phyloP scores from a whole-genome alignment of 2,797 vertebrate genomes.

The Chelon labrosus region DNA sequence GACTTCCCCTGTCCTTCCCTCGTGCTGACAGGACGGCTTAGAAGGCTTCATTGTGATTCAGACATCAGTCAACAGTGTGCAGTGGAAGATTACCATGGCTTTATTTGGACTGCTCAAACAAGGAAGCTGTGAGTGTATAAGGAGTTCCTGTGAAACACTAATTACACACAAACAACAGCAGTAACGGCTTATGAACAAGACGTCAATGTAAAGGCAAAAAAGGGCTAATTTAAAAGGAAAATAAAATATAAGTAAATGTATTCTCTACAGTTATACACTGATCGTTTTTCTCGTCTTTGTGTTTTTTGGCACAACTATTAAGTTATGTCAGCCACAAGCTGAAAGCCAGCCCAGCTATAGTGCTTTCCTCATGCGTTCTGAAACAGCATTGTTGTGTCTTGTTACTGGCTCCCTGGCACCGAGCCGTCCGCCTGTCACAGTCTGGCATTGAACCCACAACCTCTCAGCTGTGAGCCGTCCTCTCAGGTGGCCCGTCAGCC shows the following conservation, averaged over 20 bases:
- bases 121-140: constrained; percentile 30
- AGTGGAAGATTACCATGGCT: constrained; percentile 50
- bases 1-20: constrained; percentile 4
- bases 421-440: constrained; percentile 1
- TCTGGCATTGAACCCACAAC: constrained; percentile 27
- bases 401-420: background rate
- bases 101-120: constrained; percentile 59
- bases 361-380: too few relatives aligned
- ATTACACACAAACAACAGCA: constrained; percentile 24
- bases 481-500: constrained; percentile 10
- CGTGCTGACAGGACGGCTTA: constrained; percentile 58
- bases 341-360: too few relatives aligned
- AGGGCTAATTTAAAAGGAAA: too few relatives aligned
- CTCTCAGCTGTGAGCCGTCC: constrained; percentile 12
- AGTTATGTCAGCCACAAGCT: too few relatives aligned
- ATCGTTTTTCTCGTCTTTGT: too few relatives aligned
- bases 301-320: too few relatives aligned
- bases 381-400: too few relatives aligned
- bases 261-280: too few relatives aligned
- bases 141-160: constrained; percentile 28
- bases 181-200: constrained; percentile 2
- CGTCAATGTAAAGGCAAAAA: background rate
- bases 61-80: constrained; percentile 62
- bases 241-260: too few relatives aligned
- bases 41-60: constrained; percentile 53